Evolutionary conservation across 2,888 invertebrate genomes (phyloP).

Genomic region (Stomorhina lunata): DNA sequence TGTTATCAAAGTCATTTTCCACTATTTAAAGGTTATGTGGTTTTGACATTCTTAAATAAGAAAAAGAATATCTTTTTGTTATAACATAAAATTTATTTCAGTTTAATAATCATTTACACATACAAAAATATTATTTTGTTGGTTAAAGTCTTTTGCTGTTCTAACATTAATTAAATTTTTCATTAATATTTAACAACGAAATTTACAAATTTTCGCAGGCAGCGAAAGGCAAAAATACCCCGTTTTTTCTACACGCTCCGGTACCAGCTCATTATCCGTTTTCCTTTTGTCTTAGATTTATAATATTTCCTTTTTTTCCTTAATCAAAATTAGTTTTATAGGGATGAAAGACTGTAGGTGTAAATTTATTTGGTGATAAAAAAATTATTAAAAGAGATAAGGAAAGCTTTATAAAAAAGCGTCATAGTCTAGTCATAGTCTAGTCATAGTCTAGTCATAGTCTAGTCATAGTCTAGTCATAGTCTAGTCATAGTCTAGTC

Average conservation of each 20-base stretch:
- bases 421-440: too few relatives aligned
- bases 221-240: neutral
- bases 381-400: neutral
- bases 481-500: too few relatives aligned
- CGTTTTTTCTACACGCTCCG: slow-evolving; percentile 8
- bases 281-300: neutral
- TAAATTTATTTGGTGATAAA: slow-evolving; percentile 29
- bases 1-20: neutral
- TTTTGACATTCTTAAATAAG: neutral
- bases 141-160: neutral
- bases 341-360: slow-evolving; percentile 28
- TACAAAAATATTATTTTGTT: too few relatives aligned
- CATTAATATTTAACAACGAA: slow-evolving; percentile 25
- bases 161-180: slow-evolving; percentile 47
- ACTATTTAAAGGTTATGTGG: neutral
- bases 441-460: too few relatives aligned
- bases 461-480: too few relatives aligned
- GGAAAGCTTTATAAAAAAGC: too few relatives aligned
- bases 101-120: slow-evolving; percentile 13
- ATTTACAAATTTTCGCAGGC: neutral
- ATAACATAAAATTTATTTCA: slow-evolving; percentile 8
- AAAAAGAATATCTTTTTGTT: neutral
- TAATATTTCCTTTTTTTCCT: too few relatives aligned
- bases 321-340: neutral
- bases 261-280: slow-evolving; percentile 13